Conservation (phyloP, 2,888 invertebrate genomes). For the Caenorhabditis virilis region DNA sequence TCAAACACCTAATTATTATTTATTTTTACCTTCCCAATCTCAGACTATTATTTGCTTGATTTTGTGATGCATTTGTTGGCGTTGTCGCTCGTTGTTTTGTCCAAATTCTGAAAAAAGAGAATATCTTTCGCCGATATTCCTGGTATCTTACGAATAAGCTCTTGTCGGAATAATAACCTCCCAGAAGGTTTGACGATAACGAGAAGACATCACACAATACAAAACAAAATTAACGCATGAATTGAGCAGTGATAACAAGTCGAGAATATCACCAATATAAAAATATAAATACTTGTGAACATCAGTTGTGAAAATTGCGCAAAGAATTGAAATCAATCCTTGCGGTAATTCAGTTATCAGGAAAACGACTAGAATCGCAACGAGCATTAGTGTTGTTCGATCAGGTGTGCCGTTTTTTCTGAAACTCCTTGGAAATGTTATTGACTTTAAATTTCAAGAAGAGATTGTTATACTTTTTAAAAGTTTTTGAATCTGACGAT, state of each 20-base stretch:
- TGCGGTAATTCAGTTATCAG: constrained; percentile 78
- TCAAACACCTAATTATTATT: too few species aligned
- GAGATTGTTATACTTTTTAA: constrained; percentile 28
- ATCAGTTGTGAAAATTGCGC: constrained; percentile 63
- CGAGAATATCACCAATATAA: constrained; percentile 77
- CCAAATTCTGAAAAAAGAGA: constrained; percentile 21
- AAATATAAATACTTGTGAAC: constrained; percentile 51
- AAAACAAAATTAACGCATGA: constrained; percentile 81
- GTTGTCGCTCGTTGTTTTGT: constrained; percentile 34
- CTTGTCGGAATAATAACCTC: constrained; percentile 56
- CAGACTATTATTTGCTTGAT: constrained; percentile 29
- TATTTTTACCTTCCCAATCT: constrained; percentile 17
- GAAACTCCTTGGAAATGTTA: neutral
- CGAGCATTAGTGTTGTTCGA: constrained; percentile 79
- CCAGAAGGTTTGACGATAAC: constrained; percentile 60
- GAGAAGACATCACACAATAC: constrained; percentile 78
- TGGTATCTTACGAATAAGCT: constrained; percentile 35
- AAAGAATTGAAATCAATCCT: constrained; percentile 61
- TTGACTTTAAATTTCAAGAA: neutral
- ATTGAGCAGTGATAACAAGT: constrained; percentile 78
- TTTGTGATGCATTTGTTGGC: constrained; percentile 40
- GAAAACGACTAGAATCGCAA: constrained; percentile 80
- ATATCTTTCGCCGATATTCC: neutral
- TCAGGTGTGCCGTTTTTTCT: constrained; percentile 66
- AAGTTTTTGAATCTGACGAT: constrained; percentile 30